Conservation (phyloP, 2,888 invertebrate genomes). For the Caenorhabditis zanzibari region DNA sequence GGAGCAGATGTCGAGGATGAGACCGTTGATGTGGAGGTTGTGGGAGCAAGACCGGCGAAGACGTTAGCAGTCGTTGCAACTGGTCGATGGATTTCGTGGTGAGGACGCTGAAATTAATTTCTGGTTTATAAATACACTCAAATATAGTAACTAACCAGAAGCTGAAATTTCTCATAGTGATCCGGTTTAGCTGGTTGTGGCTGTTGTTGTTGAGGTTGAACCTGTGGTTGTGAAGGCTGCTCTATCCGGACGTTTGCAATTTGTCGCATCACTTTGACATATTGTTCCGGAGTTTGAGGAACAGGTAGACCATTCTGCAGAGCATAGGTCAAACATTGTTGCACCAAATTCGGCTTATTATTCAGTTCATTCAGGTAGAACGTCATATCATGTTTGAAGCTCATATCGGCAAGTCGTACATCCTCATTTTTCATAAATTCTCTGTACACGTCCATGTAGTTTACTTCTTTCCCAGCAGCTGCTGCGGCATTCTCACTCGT, state of each 20-base stretch:
- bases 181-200: constrained; percentile 14
- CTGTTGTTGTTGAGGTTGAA: not conserved
- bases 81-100: constrained; percentile 17
- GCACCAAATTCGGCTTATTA: no score
- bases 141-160: not conserved
- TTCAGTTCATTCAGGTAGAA: no score
- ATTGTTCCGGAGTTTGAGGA: no score
- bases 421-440: not conserved
- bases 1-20: constrained; percentile 20
- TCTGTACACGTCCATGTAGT: not conserved
- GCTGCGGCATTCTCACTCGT: not conserved
- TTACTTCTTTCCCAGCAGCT: not conserved
- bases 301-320: no score
- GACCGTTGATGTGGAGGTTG: not conserved
- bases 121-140: not conserved
- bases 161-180: constrained; percentile 36
- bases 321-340: no score
- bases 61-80: constrained; percentile 17
- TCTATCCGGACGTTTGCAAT: not conserved
- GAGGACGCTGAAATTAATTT: constrained; percentile 10
- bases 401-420: not conserved
- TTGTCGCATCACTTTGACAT: not conserved
- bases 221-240: not conserved
- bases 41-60: not conserved
- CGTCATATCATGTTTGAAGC: not conserved